Conservation (phyloP, 2,888 invertebrate species). For the Mythimna vitellina region DNA sequence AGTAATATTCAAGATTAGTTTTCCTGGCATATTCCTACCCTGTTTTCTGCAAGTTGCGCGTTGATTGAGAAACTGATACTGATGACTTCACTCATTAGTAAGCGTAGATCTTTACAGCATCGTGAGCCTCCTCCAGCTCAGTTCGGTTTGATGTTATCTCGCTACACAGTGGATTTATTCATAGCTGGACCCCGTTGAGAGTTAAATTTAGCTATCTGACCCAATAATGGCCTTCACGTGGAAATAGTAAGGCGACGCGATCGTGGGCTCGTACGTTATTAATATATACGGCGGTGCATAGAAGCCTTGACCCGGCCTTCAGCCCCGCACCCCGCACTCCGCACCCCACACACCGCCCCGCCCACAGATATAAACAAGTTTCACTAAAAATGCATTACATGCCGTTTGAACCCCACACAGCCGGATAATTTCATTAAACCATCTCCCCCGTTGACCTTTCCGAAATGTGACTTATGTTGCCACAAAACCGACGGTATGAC, state of each 20-base stretch:
- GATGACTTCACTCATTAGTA: constrained; percentile 42
- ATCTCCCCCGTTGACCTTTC: constrained; percentile 52
- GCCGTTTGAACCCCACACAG: constrained; percentile 55
- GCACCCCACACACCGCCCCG: constrained; percentile 39
- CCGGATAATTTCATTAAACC: constrained; percentile 62
- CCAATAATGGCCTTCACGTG: constrained; percentile 68
- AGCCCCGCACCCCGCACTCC: constrained; percentile 52
- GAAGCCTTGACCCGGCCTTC: constrained; percentile 85
- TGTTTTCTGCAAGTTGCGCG: background rate
- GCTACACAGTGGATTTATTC: constrained; percentile 14
- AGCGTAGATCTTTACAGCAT: constrained; percentile 18
- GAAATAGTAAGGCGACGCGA: constrained; percentile 73
- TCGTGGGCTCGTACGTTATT: constrained; percentile 71
- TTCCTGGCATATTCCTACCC: constrained; percentile 13
- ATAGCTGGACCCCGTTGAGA: constrained; percentile 8
- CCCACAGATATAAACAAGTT: constrained; percentile 59
- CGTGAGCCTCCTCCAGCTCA: background rate
- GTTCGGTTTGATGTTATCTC: constrained; percentile 10
- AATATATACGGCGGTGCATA: constrained; percentile 75
- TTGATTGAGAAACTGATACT: constrained; percentile 41
- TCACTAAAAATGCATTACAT: constrained; percentile 69
- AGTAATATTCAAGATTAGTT: constrained; percentile 3
- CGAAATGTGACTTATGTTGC: constrained; percentile 49
- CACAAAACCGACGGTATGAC: constrained; percentile 41
- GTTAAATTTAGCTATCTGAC: constrained; percentile 53